Conservation (phyloP, 2,888 invertebrate genomes). For the Philereme transversata region DNA sequence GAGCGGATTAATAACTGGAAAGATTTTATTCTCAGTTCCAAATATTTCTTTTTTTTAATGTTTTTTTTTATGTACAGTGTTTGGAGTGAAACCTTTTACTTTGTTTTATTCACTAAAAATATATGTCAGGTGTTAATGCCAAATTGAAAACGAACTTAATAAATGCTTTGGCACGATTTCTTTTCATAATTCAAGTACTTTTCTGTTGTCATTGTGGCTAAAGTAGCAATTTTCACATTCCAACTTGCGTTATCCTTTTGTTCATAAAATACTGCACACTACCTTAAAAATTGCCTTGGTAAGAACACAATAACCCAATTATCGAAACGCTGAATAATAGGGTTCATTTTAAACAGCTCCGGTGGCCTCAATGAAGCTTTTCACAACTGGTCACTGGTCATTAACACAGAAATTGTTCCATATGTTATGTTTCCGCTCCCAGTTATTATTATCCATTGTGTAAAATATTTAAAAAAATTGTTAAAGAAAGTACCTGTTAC, state of each 20-base stretch:
- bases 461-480: background rate
- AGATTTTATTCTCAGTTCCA: too few species aligned
- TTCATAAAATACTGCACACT: background rate
- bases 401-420: conserved; percentile 3
- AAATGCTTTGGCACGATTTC: background rate
- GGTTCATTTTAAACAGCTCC: background rate
- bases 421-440: conserved; percentile 17
- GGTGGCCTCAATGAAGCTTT: conserved; percentile 6
- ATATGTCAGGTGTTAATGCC: too few species aligned
- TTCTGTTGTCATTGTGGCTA: background rate
- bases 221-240: conserved; percentile 8
- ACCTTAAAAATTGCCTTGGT: conserved; percentile 2
- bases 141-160: background rate
- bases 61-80: too few species aligned
- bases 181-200: background rate
- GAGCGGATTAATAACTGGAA: conserved; percentile 12
- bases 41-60: too few species aligned
- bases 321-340: conserved; percentile 8
- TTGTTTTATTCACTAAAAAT: too few species aligned
- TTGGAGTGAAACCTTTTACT: background rate
- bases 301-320: conserved; percentile 12
- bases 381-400: conserved; percentile 7
- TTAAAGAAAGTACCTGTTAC: conserved; percentile 2
- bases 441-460: conserved; percentile 2
- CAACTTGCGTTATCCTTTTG: background rate